These are phyloP conservation scores for Apamea crenata DNA, from an alignment of 2,888 invertebrate species.

Conservation along the genomic window DNA sequence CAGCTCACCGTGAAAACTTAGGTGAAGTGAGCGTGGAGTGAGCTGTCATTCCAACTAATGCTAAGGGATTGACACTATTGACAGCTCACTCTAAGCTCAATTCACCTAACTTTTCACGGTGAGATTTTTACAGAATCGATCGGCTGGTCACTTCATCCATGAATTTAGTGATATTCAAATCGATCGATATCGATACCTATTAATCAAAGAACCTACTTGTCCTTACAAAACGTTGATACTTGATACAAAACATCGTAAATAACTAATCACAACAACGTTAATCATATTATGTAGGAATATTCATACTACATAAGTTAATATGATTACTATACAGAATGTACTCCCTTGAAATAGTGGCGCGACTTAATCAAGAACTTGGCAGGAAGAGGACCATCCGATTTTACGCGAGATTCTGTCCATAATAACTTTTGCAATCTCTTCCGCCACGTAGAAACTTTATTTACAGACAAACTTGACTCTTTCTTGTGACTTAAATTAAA, in stretches of 20 bases:
- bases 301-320: slow-evolving; percentile 6
- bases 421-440: slow-evolving; percentile 77
- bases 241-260: neutral
- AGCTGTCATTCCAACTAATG: too few species aligned
- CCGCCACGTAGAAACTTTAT: slow-evolving; percentile 67
- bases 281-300: neutral
- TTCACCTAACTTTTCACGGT: too few species aligned
- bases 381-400: slow-evolving; percentile 65
- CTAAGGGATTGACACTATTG: too few species aligned
- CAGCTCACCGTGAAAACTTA: too few species aligned
- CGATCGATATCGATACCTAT: too few species aligned
- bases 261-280: neutral
- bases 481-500: slow-evolving; percentile 46
- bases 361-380: slow-evolving; percentile 76
- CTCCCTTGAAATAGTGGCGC: slow-evolving; percentile 59
- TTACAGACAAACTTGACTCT: slow-evolving; percentile 64
- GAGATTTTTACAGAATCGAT: too few species aligned
- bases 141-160: slow-evolving; percentile 11
- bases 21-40: too few species aligned
- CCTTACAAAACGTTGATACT: neutral
- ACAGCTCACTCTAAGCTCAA: too few species aligned
- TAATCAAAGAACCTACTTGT: neutral
- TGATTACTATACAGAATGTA: slow-evolving; percentile 6
- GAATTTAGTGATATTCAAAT: neutral
- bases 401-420: slow-evolving; percentile 65